phyloP scores from a whole-genome alignment of 2,888 invertebrate species.

The Malthinus seriepunctatus region DNA sequence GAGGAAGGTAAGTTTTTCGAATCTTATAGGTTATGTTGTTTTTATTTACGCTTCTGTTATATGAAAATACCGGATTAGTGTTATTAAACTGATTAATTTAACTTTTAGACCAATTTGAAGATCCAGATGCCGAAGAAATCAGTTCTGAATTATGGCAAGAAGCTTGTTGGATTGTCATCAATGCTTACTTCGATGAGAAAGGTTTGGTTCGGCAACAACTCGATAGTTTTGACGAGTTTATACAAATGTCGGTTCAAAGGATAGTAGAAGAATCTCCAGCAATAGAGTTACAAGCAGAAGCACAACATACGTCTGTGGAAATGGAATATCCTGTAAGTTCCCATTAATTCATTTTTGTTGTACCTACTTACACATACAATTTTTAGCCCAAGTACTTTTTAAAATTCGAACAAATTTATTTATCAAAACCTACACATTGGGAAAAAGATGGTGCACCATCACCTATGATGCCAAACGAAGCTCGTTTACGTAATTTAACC shows the following conservation, averaged over 20 bases:
- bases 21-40: neutral
- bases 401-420: constrained; percentile 98
- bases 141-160: constrained; percentile 99
- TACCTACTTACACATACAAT: neutral
- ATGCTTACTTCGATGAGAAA: constrained; percentile 99
- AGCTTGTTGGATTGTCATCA: constrained; percentile 99
- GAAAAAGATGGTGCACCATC: constrained; percentile 99
- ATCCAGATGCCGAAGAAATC: constrained; percentile 93
- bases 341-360: neutral
- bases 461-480: constrained; percentile 99
- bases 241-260: constrained; percentile 99
- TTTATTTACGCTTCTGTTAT: constrained; percentile 8
- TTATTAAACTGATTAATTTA: neutral
- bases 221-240: constrained; percentile 99
- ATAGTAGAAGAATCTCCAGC: constrained; percentile 99
- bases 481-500: constrained; percentile 92
- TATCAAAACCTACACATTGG: constrained; percentile 99
- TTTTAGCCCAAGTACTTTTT: constrained; percentile 80
- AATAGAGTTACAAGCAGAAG: constrained; percentile 96
- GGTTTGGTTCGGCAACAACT: constrained; percentile 98
- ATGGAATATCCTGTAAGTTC: constrained; percentile 77
- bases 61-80: too few relatives aligned
- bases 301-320: constrained; percentile 93
- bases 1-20: constrained; percentile 46
- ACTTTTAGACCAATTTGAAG: constrained; percentile 64